Base-by-base conservation (phyloP, 2,113 vertebrate species). In the Octodon degus region DNA sequence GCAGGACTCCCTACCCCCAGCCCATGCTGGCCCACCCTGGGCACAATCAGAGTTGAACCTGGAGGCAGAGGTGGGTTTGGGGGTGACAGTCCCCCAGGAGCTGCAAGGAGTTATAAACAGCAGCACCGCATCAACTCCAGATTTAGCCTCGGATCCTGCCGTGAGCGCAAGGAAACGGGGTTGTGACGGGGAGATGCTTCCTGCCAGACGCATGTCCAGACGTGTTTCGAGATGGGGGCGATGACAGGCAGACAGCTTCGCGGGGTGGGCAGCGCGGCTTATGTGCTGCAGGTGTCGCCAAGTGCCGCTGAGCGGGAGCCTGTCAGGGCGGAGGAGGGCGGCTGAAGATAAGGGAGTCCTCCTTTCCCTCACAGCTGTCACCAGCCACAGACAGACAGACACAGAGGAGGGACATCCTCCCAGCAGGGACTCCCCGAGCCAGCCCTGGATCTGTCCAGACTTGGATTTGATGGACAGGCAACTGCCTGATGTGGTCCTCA, bases 161-260 rank as follows among this genome's bases (percentile, higher is more conserved):
- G 90, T 97, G 91, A 98, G 58, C 67, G 37, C 9, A 92, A 82
- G 84, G 93, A 89, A 97, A 97, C 0, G 65, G 43, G 97, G 43
- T 97, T 62, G 20, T 93, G 96, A 82, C 1, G 19, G 92, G 85
- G 95, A 95, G 96, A 37, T 11, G 11, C 40, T 97, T 98, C 96
- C 89, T 81, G 94, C 91, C 91, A 85, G 96, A 95, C 8, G 94
- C 37, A 92, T 86, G 79, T 94, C 97, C 96, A 72, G 50, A 76
- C 90, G 92, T 81, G 85, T 95, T 89, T 96, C 47, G n/a, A 47
- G 95, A 98, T 96, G 82, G 30, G 74, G 83, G 0, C 0, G 5
- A 84, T 34, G 19, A 65, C 62, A 81, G 93, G 83, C 84, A 55
- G 53, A n/a, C 87, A 89, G 80, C 79, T 0, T 8, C 60, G 84